phyloP scores from a whole-genome alignment of 1,140 invertebrate species.

The Coptotermes formosanus region DNA sequence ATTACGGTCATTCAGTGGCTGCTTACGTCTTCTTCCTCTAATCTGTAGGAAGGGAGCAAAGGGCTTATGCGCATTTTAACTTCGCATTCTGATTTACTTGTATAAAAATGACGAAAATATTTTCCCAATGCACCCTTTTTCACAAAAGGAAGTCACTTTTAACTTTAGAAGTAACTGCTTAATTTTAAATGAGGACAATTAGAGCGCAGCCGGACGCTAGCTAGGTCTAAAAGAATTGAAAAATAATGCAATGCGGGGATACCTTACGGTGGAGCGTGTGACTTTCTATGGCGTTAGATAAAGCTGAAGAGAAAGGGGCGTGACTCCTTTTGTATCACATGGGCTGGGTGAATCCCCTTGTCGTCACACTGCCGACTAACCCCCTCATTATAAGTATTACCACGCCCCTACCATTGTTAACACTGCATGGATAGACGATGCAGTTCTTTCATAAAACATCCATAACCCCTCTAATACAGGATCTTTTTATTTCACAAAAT shows the following conservation, averaged over 20 bases:
- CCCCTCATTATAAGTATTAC: neutral
- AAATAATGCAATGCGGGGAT: neutral
- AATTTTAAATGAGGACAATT: no score
- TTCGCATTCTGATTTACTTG: no score
- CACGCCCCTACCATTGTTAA: neutral
- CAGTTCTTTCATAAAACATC: neutral
- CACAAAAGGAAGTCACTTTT: no score
- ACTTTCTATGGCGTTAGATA: neutral
- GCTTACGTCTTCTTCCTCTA: no score
- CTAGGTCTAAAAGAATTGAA: no score
- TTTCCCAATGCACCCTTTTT: no score
- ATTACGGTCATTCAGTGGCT: no score
- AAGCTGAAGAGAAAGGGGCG: neutral
- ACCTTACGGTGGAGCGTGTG: neutral
- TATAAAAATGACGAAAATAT: no score
- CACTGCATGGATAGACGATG: neutral
- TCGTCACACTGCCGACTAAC: neutral
- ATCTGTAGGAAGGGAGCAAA: no score
- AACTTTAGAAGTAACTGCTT: no score
- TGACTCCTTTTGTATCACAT: neutral
- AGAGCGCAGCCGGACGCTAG: no score
- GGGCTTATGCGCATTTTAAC: no score
- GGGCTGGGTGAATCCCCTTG: constrained; percentile 6
- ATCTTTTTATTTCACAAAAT: neutral
- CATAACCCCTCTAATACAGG: neutral